Evolutionary conservation across 2,797 vertebrate species (phyloP).

Genomic region (Balearica regulorum): DNA sequence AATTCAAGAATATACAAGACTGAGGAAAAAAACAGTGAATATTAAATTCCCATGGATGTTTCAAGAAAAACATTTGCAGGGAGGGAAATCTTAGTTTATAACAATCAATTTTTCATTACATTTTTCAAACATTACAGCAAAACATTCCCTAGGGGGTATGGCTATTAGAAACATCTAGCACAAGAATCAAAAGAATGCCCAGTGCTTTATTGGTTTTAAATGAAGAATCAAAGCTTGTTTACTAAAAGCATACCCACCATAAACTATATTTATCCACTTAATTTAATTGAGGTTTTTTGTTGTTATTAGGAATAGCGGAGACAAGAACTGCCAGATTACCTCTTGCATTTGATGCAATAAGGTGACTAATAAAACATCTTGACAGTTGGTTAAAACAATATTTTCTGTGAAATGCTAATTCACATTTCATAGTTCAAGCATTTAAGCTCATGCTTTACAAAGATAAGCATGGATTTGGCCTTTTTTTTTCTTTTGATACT

Average conservation of each 20-base stretch:
- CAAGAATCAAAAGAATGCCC: conserved; percentile 16
- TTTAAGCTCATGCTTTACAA: background rate
- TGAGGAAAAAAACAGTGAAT: conserved; percentile 86
- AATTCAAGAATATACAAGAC: conserved; percentile 91
- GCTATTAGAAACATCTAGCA: conserved; percentile 50
- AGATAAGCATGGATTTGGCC: background rate
- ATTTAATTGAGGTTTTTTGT: conserved; percentile 4
- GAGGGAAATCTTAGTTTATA: conserved; percentile 49
- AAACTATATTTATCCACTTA: conserved; percentile 33
- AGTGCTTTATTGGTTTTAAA: conserved; percentile 37
- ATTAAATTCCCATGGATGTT: conserved; percentile 74
- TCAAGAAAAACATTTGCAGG: conserved; percentile 73
- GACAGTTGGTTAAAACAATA: background rate
- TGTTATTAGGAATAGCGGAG: conserved; percentile 36
- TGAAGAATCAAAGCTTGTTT: conserved; percentile 55
- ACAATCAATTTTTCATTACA: conserved; percentile 29
- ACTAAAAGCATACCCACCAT: conserved; percentile 53
- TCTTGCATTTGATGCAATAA: conserved; percentile 40
- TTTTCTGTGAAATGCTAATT: conserved; percentile 25
- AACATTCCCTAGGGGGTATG: conserved; percentile 39
- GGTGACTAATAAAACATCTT: conserved; percentile 32
- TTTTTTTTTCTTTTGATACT: background rate
- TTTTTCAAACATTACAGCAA: conserved; percentile 32
- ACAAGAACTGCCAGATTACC: conserved; percentile 37
- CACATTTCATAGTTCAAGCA: background rate